Percentiles rank a stretch among this genome's conserved stretches.
Conservation (phyloP, 2,888 invertebrate genomes). For the Scrobipalpa atriplicella region DNA sequence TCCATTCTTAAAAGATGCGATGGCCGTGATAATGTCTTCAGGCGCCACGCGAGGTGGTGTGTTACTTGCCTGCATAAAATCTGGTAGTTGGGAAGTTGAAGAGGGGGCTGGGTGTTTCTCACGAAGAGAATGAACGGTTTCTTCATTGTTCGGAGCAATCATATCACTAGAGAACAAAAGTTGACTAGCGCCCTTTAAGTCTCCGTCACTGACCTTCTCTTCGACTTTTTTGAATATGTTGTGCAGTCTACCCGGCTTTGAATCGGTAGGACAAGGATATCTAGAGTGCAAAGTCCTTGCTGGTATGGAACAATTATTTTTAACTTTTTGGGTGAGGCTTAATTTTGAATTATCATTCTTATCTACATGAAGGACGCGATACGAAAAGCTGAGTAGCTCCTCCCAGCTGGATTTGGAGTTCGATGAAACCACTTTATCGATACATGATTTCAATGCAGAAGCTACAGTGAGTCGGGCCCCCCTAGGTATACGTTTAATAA, state of each 20-base stretch:
- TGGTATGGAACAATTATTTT: not conserved
- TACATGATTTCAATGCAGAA: not conserved
- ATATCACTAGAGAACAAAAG: slow-evolving; percentile 2
- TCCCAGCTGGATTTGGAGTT: not conserved
- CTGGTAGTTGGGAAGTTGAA: not conserved
- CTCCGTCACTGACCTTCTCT: not conserved
- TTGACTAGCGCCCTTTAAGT: not conserved
- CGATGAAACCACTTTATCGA: not conserved
- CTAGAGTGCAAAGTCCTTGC: too few species aligned
- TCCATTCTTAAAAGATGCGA: slow-evolving; percentile 13
- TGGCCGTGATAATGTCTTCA: not conserved
- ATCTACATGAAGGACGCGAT: not conserved
- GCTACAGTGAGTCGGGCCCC: not conserved
- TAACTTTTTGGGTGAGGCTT: not conserved
- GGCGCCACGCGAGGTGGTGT: not conserved
- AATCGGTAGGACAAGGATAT: not conserved
- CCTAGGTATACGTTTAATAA: not conserved
- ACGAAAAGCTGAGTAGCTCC: not conserved
- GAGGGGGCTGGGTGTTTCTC: not conserved
- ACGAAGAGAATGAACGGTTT: not conserved
- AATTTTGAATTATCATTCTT: not conserved
- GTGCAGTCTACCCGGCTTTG: not conserved
- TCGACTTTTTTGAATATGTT: not conserved
- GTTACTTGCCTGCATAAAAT: not conserved
- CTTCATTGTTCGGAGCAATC: not conserved